Percentiles rank a stretch among this genome's conserved stretches.
Evolutionary conservation across 2,797 vertebrate species (phyloP).

Genomic region (Myotis pilosus): DNA sequence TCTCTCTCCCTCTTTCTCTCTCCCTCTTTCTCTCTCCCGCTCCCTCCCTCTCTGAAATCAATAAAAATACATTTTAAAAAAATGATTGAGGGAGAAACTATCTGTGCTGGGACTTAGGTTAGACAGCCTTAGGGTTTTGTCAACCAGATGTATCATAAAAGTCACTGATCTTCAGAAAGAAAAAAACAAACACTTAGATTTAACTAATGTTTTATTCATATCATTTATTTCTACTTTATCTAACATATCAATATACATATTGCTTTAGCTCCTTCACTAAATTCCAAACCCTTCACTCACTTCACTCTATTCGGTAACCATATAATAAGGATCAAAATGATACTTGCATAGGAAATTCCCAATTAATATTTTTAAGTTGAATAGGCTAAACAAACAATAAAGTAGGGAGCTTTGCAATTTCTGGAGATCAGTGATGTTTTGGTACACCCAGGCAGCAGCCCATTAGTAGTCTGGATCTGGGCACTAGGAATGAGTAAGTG

Average conservation of each 20-base stretch:
- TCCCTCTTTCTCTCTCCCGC: no score
- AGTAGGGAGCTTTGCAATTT: background rate
- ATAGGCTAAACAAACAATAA: background rate
- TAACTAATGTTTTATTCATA: background rate
- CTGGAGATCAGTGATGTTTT: background rate
- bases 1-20: no score
- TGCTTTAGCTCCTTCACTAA: background rate
- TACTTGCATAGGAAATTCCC: background rate
- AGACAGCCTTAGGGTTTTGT: background rate
- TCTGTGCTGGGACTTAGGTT: background rate
- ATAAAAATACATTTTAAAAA: background rate
- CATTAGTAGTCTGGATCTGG: background rate
- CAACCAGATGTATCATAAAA: background rate
- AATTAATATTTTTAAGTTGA: background rate
- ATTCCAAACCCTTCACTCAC: background rate
- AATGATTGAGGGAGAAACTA: background rate
- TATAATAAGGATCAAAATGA: background rate
- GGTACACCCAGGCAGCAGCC: background rate
- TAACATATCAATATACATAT: background rate
- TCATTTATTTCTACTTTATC: background rate
- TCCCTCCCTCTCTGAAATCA: no score
- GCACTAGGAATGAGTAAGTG: background rate
- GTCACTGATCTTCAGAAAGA: background rate
- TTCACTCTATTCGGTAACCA: background rate
- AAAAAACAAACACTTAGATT: background rate